Evolutionary conservation across 2,888 invertebrate genomes (phyloP).

Genomic region (Leucoma salicis): DNA sequence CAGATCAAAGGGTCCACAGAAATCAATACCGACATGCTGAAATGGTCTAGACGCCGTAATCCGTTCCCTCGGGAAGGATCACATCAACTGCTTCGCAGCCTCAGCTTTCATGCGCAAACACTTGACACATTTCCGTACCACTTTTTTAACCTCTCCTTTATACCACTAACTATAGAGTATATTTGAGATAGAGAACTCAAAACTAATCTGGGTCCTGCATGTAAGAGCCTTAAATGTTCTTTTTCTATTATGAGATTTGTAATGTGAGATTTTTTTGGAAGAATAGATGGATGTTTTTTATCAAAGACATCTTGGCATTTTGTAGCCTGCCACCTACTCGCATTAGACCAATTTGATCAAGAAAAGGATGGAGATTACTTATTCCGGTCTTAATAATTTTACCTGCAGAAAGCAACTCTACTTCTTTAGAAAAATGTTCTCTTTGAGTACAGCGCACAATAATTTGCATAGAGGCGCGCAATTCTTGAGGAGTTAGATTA

Average conservation of each 20-base stretch:
- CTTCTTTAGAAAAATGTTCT: too few relatives aligned
- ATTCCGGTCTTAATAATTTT: too few relatives aligned
- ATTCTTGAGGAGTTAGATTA: too few relatives aligned
- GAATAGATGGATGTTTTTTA: conserved; percentile 1
- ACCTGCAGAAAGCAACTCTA: too few relatives aligned
- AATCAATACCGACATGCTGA: too few relatives aligned
- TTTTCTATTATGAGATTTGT: conserved; percentile 1
- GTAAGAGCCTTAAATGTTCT: background rate
- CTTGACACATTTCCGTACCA: background rate
- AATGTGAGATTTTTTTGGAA: background rate
- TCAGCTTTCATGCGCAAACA: background rate
- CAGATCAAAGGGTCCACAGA: too few relatives aligned
- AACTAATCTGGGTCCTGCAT: background rate
- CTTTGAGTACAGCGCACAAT: too few relatives aligned
- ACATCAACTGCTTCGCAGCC: too few relatives aligned
- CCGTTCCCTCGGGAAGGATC: too few relatives aligned
- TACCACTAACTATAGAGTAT: background rate
- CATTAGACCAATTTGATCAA: background rate
- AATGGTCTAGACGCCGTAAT: too few relatives aligned
- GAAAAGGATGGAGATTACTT: background rate
- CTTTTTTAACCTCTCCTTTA: background rate
- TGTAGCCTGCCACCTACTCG: background rate
- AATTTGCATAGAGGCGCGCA: too few relatives aligned
- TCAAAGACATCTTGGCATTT: background rate
- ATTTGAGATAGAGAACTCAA: background rate